Percentiles rank a stretch among this genome's conserved stretches.
phyloP scores from a whole-genome alignment of 2,888 invertebrate species.

The Pollenia angustigena region DNA sequence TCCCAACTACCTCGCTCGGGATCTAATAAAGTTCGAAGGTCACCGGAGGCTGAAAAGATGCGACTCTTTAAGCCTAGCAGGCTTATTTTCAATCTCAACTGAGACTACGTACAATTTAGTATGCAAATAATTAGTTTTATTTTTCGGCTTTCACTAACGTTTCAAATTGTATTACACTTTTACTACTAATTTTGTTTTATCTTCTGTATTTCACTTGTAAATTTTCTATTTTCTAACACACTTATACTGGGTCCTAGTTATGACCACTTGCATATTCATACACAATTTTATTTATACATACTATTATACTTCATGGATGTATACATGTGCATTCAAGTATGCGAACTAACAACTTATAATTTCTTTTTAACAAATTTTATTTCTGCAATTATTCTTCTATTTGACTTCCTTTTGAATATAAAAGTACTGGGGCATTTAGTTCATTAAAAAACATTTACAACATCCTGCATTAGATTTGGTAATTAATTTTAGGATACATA shows the following conservation, averaged over 20 bases:
- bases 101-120: too few species aligned
- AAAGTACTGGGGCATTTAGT: too few species aligned
- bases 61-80: too few species aligned
- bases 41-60: too few species aligned
- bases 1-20: too few species aligned
- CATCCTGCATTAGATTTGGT: neutral
- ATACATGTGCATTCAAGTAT: neutral
- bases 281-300: neutral
- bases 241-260: neutral
- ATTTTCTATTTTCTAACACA: neutral
- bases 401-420: conserved; percentile 28
- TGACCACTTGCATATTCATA: conserved; percentile 1
- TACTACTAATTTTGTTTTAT: too few species aligned
- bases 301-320: neutral
- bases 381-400: conserved; percentile 38
- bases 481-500: neutral
- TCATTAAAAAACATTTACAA: neutral
- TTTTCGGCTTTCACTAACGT: too few species aligned
- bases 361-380: conserved; percentile 7
- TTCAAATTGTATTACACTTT: too few species aligned
- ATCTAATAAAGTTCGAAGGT: too few species aligned
- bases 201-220: neutral
- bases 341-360: conserved; percentile 30
- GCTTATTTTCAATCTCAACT: too few species aligned
- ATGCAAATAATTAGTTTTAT: too few species aligned